These are phyloP conservation scores for Melanotaenia trifasciata DNA, from an alignment of 2,797 vertebrate species.

Conservation along the genomic window DNA sequence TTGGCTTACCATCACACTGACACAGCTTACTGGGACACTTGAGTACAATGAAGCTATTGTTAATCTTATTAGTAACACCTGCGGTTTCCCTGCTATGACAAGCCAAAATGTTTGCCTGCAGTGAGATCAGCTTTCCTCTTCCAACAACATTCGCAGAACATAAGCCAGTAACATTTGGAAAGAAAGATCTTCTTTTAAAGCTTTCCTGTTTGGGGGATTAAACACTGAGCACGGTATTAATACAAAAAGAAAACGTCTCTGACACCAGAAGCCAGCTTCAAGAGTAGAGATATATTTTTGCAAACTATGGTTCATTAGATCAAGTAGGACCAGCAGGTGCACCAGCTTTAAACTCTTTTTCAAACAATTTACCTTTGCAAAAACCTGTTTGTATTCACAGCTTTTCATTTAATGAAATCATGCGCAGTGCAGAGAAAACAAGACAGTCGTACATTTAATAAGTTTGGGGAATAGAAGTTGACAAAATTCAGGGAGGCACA, in stretches of 20 bases:
- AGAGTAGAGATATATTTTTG: neutral
- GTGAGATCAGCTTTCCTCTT: conserved; percentile 12
- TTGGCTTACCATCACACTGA: neutral
- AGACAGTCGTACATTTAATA: neutral
- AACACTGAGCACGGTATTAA: neutral
- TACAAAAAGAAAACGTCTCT: neutral
- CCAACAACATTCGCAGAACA: conserved; percentile 4
- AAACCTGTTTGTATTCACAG: neutral
- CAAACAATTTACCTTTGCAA: neutral
- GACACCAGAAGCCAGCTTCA: neutral
- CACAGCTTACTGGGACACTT: conserved; percentile 2
- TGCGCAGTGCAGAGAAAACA: neutral
- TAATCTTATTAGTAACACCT: conserved; percentile 26
- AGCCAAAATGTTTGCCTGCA: conserved; percentile 12
- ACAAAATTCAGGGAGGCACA: conserved; percentile 15
- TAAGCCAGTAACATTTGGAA: neutral
- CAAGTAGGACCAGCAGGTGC: neutral
- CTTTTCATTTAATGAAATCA: neutral
- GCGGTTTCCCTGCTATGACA: conserved; percentile 3
- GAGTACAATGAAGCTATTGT: conserved; percentile 5
- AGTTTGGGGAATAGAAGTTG: conserved; percentile 2
- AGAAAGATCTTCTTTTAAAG: neutral
- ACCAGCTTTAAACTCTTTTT: neutral
- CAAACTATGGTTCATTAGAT: neutral
- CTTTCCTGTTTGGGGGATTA: neutral